Evolutionary conservation across 2,888 invertebrate species (phyloP), one percentile per base, ranked within the genome.

Genomic region (Meta bourneti): DNA sequence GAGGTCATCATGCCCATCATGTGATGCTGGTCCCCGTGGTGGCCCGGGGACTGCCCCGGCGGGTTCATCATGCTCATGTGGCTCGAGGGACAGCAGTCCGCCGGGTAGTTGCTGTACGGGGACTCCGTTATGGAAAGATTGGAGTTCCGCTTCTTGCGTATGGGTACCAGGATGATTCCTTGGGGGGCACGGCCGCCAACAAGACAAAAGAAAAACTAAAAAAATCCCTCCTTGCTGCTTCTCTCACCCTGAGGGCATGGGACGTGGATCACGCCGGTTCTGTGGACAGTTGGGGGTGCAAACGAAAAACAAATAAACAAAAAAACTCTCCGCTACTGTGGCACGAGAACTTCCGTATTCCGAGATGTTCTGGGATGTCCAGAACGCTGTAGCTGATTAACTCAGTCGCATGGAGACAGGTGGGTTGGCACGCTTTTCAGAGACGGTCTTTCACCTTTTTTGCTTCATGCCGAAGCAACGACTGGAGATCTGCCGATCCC

Each of bases 71-170:
- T 92, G 79, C 75, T 86, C 75, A 81, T 80, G 86, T 89, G 92
- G 83, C 70, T 78, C 19, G 92, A 54, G 19, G 92, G 89, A 89
- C 92, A 92, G 49, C 92, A 92, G 92, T 92, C 92, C 75, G 90
- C 20, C 74, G 92, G 89, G 85, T 89, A 81, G 71, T 77, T 77
- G 48, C 87, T 77, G 89, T 89, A 92, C 9, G 92, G 92, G 80
- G 92, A 92, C 89, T 92, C 92, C 92, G 92, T 92, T 61, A 72
- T 89, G 85, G 83, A 51, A 19, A 82, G 86, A 51, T 81, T 85
- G 85, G 61, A 61, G 92, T 89, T 92, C 92, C 92, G 75, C 81
- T 92, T 89, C 74, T 89, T 92, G 81, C 89, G 92, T 92, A 92
- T 92, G 92, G 92, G 89, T 77, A 92, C 92, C 92, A 92, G 92